These are phyloP conservation scores for Microplitis mediator DNA, from an alignment of 1,140 invertebrate genomes.

Conservation along the genomic window DNA sequence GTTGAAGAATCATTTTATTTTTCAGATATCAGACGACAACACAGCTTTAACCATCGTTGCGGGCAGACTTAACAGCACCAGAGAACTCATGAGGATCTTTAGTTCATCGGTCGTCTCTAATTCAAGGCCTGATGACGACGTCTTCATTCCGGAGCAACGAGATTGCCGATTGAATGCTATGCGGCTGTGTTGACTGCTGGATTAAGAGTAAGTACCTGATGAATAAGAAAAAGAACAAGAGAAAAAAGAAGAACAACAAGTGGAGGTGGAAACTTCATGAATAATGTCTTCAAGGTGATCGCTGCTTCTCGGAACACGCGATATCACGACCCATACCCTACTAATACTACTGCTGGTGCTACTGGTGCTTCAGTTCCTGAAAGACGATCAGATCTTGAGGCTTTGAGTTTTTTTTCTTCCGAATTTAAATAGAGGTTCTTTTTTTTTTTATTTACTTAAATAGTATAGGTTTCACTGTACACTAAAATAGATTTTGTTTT, in stretches of 20 bases:
- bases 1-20: background rate
- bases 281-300: constrained; percentile 26
- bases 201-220: background rate
- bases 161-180: constrained; percentile 4
- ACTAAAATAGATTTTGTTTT: too few species aligned
- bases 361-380: background rate
- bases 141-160: constrained; percentile 15
- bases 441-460: too few species aligned
- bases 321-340: too few species aligned
- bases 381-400: background rate
- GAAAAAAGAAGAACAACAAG: constrained; percentile 1
- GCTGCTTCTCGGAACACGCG: constrained; percentile 21
- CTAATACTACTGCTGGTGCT: too few species aligned
- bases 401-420: background rate
- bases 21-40: background rate
- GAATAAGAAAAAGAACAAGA: background rate
- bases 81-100: too few species aligned
- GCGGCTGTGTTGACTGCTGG: too few species aligned
- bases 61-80: too few species aligned
- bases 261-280: constrained; percentile 23
- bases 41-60: too few species aligned
- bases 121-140: constrained; percentile 18
- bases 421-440: too few species aligned
- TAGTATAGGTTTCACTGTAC: too few species aligned
- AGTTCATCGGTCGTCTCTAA: background rate